phyloP scores from a whole-genome alignment of 64 coral and sea anemone species.

The Pachyseris speciosa region DNA sequence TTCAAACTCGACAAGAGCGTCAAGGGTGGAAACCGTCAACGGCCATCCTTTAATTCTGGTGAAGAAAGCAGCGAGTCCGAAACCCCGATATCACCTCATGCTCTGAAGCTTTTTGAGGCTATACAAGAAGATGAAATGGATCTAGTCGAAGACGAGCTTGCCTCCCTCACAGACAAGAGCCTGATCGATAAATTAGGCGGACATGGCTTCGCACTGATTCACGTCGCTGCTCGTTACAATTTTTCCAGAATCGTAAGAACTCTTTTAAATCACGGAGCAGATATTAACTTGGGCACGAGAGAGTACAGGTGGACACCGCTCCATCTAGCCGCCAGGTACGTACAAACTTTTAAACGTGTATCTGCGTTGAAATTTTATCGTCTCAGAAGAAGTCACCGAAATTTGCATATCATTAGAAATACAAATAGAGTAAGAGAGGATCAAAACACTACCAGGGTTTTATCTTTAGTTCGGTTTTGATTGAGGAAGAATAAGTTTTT shows the following conservation, averaged over 20 bases:
- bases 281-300: conserved; percentile 38
- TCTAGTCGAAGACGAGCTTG: conserved; percentile 40
- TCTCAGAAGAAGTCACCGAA: too few species aligned
- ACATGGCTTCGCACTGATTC: conserved; percentile 34
- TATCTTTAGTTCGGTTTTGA: too few species aligned
- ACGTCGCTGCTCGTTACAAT: conserved; percentile 59
- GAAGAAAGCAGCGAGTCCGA: not conserved
- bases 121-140: conserved; percentile 38
- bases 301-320: conserved; percentile 45
- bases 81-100: not conserved
- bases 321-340: conserved; percentile 21
- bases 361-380: too few species aligned
- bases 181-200: conserved; percentile 5
- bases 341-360: too few species aligned
- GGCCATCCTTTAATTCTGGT: not conserved
- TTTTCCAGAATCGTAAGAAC: not conserved
- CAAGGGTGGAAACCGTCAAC: not conserved
- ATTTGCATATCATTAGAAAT: too few species aligned
- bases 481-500: too few species aligned
- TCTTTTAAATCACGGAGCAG: conserved; percentile 27
- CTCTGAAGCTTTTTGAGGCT: conserved; percentile 34
- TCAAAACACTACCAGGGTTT: too few species aligned
- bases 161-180: not conserved
- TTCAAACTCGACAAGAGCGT: not conserved
- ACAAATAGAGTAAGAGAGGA: too few species aligned